Base-by-base conservation (phyloP, 2,888 invertebrate species). In the Tachina lurida region DNA sequence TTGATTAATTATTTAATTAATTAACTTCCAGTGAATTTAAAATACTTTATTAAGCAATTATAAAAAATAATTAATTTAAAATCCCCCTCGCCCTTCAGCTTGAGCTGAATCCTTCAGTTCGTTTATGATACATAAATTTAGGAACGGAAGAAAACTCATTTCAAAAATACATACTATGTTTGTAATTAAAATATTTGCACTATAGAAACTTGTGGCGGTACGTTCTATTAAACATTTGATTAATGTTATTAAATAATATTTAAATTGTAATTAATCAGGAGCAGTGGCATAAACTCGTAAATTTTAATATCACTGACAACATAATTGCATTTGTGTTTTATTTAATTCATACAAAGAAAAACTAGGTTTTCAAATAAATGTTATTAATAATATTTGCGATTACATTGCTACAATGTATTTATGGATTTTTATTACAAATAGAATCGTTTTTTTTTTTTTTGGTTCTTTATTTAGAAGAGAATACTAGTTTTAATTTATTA, bases 241-340 rank as follows among this genome's bases (percentile, higher is more conserved):
- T 56, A 70, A 60, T 65, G 22, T 9, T 49, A 58, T 62, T 62
- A 75, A 56, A 76, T 56, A 70, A 56, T 10, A 70, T 67, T 80
- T 41, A 31, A 41, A 43, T 63, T 54, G 56, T n/a, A 47, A 76
- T 82, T 56, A 82, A 76, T 76, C 47, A 76, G 54, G 47, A 49
- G 19, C 39, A 62, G 47, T 63, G 56, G 70, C 67, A 62, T 70
- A 82, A n/a, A n/a, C n/a, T n/a, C n/a, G n/a, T 82, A 63, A 82
- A 76, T 82, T 47, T 63, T 15, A 63, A 71, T 58, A 65, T 41
- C 56, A 70, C 63, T 71, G 76, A 58, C 82, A 76, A 3, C 31
- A 58, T 76, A 82, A 76, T 82, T 82, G 54, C 65, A 54, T 8
- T 56, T 76, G 41, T 3, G 31, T 52, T 73, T 65, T 54, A 65